Evolutionary conservation across 2,888 invertebrate genomes (phyloP), one percentile per base, ranked within the genome.

Genomic region (Catocala fraxini): DNA sequence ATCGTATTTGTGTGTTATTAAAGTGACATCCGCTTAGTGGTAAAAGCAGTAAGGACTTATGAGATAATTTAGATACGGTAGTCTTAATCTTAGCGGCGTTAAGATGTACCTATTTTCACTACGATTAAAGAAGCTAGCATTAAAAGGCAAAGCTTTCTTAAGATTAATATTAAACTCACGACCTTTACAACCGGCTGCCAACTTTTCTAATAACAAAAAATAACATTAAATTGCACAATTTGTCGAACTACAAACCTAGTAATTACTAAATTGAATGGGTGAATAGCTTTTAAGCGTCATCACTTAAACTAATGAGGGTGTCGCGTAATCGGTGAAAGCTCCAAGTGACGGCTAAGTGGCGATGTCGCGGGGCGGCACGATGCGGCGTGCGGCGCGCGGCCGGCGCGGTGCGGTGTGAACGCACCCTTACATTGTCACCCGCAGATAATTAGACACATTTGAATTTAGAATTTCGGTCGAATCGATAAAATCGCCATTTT

Each of bases 221-320:
- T 79, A 75, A 77, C 80, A 84, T 83, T 80, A 85, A 80, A 74
- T 75, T 61, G 58, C 63, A 73, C 77, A 77, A 74, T 65, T 75
- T 59, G 43, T 46, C 60, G 77, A 77, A 77, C 83, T 78, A 81
- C 88, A 84, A 80, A 88, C 81, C 85, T 86, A 89, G 92, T 91
- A 93, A 93, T 93, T 93, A 93, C 91, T 87, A 91, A 92, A 92
- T 93, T 92, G 93, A 92, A 92, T 88, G 90, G 86, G 80, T 87
- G 87, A 88, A 89, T 92, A 86, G 87, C 88, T 90, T 90, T 88
- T 91, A 91, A 92, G 90, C 90, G 90, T 90, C 90, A 91, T 92
- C 92, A 92, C 92, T 93, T 93, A 91, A 83, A 75, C 78, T 93
- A 92, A 93, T 93, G 92, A 93, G 92, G 88, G 91, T 79, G 86